Conservation (phyloP, 2,113 vertebrate species). For the Sterrhoptilus dennistouni region DNA sequence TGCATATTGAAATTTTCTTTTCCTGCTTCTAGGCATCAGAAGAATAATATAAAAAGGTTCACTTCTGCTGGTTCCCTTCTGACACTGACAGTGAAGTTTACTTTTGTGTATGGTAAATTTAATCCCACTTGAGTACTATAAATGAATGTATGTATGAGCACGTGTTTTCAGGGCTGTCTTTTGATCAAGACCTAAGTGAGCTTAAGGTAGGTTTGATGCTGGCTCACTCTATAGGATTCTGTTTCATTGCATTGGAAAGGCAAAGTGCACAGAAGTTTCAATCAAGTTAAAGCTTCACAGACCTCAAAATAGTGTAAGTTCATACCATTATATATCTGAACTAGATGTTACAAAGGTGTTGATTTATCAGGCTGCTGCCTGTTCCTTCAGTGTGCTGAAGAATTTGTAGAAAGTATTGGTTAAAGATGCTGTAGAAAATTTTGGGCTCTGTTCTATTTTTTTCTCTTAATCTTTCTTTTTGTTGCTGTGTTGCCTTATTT, state of each 20-base stretch:
- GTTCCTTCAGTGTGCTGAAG: not conserved
- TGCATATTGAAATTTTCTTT: not conserved
- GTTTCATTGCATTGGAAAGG: not conserved
- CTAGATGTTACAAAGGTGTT: not conserved
- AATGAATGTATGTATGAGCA: not conserved
- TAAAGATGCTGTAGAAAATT: not conserved
- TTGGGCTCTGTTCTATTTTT: not conserved
- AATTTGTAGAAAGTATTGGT: not conserved
- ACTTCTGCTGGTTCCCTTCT: not conserved
- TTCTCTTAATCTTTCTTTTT: not conserved
- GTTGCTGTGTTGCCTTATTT: not conserved
- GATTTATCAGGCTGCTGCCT: not conserved
- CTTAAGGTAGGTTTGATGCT: not conserved
- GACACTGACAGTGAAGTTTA: not conserved
- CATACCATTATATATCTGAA: not conserved
- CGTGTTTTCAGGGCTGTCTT: not conserved
- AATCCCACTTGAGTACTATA: not conserved
- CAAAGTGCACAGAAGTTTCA: not conserved
- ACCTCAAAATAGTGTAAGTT: not conserved
- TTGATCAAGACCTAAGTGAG: not conserved
- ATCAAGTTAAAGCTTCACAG: not conserved
- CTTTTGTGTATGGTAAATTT: not conserved
- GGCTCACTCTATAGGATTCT: rapidly evolving
- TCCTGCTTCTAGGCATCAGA: not conserved
- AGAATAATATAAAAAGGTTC: not conserved